Evolutionary conservation across 1,140 invertebrate genomes (phyloP).

Genomic region (Caenorhabditis inopinata): DNA sequence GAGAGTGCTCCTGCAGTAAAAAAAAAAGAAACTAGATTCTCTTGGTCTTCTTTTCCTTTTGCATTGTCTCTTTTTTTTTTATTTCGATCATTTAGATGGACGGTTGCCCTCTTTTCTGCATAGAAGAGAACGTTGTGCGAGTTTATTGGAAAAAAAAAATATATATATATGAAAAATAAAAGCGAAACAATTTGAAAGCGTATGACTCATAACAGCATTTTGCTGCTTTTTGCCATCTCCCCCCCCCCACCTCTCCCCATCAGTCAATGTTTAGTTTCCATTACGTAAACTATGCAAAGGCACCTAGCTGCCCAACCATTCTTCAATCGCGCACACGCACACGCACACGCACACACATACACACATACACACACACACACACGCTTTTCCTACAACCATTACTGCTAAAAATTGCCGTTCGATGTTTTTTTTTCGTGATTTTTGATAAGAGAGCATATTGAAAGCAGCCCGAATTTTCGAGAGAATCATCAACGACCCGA

Average conservation of each 20-base stretch:
- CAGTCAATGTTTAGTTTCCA: neutral
- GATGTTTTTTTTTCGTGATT: too few relatives aligned
- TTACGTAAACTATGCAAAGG: neutral
- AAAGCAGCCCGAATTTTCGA: too few relatives aligned
- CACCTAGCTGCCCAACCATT: neutral
- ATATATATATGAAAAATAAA: neutral
- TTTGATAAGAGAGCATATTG: too few relatives aligned
- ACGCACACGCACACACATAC: too few relatives aligned
- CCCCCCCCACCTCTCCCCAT: too few relatives aligned
- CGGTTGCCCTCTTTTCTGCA: too few relatives aligned
- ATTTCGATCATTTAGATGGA: neutral
- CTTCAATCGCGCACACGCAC: too few relatives aligned
- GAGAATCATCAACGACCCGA: neutral
- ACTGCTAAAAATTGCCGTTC: too few relatives aligned
- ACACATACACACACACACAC: too few relatives aligned
- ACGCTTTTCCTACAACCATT: too few relatives aligned
- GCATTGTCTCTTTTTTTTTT: neutral
- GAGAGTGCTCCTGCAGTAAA: neutral
- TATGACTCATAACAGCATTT: neutral
- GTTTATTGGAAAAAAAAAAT: neutral
- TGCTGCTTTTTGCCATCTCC: conserved; percentile 12
- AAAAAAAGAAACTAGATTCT: neutral
- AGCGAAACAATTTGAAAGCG: too few relatives aligned
- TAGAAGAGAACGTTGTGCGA: too few relatives aligned
- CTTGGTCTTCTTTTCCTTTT: neutral